A percentile compares a stretch with the other conserved stretches of the same genome.
Evolutionary conservation across 2,888 invertebrate genomes (phyloP).

Genomic region (Lissonota sp.): DNA sequence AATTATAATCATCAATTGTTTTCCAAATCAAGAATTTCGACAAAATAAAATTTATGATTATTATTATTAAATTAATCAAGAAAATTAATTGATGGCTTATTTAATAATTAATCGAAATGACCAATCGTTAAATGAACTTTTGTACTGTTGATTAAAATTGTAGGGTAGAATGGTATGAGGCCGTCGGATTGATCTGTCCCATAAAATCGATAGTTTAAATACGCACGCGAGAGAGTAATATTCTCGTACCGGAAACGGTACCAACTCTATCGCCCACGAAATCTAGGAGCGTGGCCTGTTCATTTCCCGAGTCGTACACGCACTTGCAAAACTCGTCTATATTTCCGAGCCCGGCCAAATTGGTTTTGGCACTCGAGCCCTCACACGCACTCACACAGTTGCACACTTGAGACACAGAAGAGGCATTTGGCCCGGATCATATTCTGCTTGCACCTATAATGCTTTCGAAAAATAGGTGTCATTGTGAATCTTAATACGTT

Average conservation of each 20-base stretch:
- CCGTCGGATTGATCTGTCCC: too few species aligned
- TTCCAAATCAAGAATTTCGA: neutral
- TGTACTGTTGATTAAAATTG: too few species aligned
- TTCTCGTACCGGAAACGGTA: conserved; percentile 60
- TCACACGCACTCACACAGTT: conserved; percentile 21
- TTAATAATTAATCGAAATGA: too few species aligned
- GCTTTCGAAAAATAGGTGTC: conserved; percentile 69
- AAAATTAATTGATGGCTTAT: neutral
- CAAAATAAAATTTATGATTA: neutral
- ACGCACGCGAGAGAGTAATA: conserved; percentile 26
- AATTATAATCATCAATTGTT: neutral
- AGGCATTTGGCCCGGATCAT: conserved; percentile 71
- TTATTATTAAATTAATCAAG: neutral
- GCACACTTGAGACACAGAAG: conserved; percentile 21
- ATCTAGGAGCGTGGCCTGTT: conserved; percentile 49
- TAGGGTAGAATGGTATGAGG: too few species aligned
- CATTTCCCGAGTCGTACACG: conserved; percentile 52
- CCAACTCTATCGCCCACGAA: conserved; percentile 48
- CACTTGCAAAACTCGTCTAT: conserved; percentile 41
- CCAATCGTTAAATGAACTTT: too few species aligned
- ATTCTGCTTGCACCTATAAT: conserved; percentile 63
- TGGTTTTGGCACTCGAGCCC: conserved; percentile 67
- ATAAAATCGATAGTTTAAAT: too few species aligned
- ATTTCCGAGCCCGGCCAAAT: conserved; percentile 68
- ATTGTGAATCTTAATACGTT: conserved; percentile 58